Conservation (phyloP, 1,140 invertebrate species). For the Zaprionus lachaisei region DNA sequence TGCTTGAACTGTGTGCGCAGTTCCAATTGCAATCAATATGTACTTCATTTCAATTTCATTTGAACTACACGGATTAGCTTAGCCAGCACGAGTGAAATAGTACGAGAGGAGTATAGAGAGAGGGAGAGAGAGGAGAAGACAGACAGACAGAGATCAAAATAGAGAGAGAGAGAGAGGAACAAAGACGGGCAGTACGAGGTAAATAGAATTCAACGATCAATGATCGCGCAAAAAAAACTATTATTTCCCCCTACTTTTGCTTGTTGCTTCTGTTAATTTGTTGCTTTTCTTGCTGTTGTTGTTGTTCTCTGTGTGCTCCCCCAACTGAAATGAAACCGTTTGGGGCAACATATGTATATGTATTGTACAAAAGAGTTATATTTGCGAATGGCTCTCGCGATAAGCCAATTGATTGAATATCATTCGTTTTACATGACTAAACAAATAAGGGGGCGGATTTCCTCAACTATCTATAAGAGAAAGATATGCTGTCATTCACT, state of each 20-base stretch:
- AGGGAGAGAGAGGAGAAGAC: not conserved
- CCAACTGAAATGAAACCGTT: not conserved
- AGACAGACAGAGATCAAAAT: not conserved
- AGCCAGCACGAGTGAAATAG: not conserved
- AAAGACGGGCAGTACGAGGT: too few relatives aligned
- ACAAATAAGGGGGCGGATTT: conserved; percentile 4
- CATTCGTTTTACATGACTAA: conserved; percentile 1
- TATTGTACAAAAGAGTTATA: not conserved
- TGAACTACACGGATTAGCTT: conserved; percentile 3
- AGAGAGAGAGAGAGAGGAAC: not conserved
- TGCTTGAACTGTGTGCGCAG: not conserved
- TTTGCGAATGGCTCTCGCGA: not conserved
- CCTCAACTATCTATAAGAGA: not conserved
- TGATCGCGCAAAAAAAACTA: conserved; percentile 1
- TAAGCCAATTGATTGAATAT: conserved; percentile 3
- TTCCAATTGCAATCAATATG: conserved; percentile 6
- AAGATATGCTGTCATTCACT: not conserved
- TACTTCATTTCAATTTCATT: conserved; percentile 5
- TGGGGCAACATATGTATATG: not conserved
- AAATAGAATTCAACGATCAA: not conserved
- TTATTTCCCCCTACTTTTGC: not conserved
- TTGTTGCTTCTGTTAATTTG: conserved; percentile 2
- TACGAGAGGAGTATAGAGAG: not conserved
- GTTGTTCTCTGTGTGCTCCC: not conserved
- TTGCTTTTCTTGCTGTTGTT: not conserved